Percentiles rank a stretch among this genome's conserved stretches.
Conservation (phyloP, 2,113 vertebrate genomes). For the Abramis brama region DNA sequence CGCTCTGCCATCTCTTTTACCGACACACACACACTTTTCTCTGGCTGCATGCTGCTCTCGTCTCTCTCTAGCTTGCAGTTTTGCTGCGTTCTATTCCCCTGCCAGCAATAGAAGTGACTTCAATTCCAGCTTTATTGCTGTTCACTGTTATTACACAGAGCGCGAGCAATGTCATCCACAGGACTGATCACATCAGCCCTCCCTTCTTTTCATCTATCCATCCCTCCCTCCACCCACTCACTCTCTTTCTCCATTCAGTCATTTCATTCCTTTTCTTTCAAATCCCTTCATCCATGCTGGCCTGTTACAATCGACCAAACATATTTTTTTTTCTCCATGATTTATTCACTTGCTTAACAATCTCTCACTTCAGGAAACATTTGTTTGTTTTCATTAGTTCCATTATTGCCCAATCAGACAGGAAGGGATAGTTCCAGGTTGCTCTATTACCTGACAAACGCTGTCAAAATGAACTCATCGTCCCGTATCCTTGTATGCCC, state of each 20-base stretch:
- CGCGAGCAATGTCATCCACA: constrained; percentile 57
- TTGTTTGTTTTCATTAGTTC: constrained; percentile 27
- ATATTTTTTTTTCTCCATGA: neutral
- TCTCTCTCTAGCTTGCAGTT: constrained; percentile 47
- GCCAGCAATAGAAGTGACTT: constrained; percentile 63
- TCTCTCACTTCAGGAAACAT: neutral
- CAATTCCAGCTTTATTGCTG: constrained; percentile 72
- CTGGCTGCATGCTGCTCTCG: constrained; percentile 51
- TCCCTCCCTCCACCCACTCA: constrained; percentile 4
- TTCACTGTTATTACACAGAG: constrained; percentile 66
- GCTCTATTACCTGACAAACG: neutral
- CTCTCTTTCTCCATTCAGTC: neutral
- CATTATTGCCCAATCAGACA: constrained; percentile 14
- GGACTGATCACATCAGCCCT: constrained; percentile 44
- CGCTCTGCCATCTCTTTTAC: neutral
- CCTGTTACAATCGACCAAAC: neutral
- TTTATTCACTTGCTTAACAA: neutral
- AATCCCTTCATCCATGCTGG: neutral
- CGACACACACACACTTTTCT: constrained; percentile 24
- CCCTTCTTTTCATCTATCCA: constrained; percentile 27
- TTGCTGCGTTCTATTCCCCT: constrained; percentile 61
- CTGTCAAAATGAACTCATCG: constrained; percentile 28
- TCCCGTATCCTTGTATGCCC: constrained; percentile 6
- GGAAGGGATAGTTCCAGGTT: neutral
- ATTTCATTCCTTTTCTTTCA: constrained; percentile 4